Evolutionary conservation across 2,113 vertebrate species (phyloP).

Genomic region (Athene noctua): DNA sequence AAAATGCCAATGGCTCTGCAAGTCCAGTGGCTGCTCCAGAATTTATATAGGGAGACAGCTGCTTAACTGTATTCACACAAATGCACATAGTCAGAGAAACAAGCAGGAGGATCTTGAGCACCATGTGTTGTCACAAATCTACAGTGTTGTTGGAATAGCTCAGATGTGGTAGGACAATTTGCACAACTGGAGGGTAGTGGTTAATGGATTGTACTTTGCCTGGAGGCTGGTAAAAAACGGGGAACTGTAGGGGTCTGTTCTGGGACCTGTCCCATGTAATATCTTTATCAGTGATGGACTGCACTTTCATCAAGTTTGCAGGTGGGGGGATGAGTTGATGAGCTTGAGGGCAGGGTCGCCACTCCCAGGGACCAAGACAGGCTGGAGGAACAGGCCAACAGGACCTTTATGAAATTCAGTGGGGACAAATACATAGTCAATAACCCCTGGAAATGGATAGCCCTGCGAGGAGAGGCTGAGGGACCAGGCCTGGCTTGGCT

Average conservation of each 20-base stretch:
- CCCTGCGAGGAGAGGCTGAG: not conserved
- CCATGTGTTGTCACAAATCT: not conserved
- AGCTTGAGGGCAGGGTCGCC: not conserved
- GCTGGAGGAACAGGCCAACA: not conserved
- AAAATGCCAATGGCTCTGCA: not conserved
- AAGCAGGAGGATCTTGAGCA: not conserved
- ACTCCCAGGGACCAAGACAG: not conserved
- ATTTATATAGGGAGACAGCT: not conserved
- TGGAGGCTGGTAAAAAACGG: not conserved
- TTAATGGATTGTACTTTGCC: not conserved
- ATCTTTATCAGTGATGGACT: not conserved
- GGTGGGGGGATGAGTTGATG: not conserved
- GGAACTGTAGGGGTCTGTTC: not conserved
- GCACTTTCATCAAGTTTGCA: not conserved
- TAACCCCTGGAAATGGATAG: not conserved
- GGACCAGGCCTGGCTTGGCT: not conserved
- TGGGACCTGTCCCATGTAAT: not conserved
- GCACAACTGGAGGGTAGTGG: not conserved
- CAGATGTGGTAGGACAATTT: not conserved
- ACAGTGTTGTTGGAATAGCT: not conserved
- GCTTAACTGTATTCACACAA: not conserved
- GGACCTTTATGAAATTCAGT: not conserved
- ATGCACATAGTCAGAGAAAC: not conserved
- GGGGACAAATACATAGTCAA: not conserved
- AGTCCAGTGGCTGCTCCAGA: not conserved